These are phyloP conservation scores for Drosophila seguyi DNA, from an alignment of 1,140 invertebrate species.

Conservation along the genomic window DNA sequence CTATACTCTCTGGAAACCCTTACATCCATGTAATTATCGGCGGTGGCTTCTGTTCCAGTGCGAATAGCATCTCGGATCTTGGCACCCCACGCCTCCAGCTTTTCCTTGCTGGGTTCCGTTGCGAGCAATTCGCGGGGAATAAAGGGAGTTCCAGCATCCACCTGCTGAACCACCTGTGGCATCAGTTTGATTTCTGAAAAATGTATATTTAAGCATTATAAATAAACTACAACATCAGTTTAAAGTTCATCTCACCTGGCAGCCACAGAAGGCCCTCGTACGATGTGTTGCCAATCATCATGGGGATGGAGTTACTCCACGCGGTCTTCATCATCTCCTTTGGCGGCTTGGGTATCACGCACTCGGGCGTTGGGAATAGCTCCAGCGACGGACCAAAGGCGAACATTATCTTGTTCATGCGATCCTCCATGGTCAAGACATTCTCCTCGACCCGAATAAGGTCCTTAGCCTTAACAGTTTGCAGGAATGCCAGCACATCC, in stretches of 20 bases:
- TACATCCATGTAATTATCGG: conserved; percentile 78
- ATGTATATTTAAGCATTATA: not conserved
- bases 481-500: conserved; percentile 69
- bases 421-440: conserved; percentile 63
- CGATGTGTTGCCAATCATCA: conserved; percentile 84
- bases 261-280: conserved; percentile 82
- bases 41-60: conserved; percentile 54
- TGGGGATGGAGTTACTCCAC: conserved; percentile 84
- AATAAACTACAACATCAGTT: not conserved
- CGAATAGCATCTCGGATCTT: conserved; percentile 66
- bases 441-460: conserved; percentile 86
- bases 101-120: conserved; percentile 32
- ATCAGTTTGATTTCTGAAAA: conserved; percentile 59
- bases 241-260: conserved; percentile 34
- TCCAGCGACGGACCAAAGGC: conserved; percentile 83
- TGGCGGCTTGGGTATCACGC: conserved; percentile 78
- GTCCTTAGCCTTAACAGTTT: conserved; percentile 85
- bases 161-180: conserved; percentile 46
- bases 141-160: conserved; percentile 63
- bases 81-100: conserved; percentile 44
- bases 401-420: conserved; percentile 58
- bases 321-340: conserved; percentile 78
- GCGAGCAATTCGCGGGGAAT: conserved; percentile 65
- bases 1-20: not conserved
- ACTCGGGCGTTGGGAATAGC: conserved; percentile 66